A percentile compares a stretch with the other conserved stretches of the same genome.
Evolutionary conservation across 2,113 vertebrate genomes (phyloP).

Genomic region (Mugil cephalus): DNA sequence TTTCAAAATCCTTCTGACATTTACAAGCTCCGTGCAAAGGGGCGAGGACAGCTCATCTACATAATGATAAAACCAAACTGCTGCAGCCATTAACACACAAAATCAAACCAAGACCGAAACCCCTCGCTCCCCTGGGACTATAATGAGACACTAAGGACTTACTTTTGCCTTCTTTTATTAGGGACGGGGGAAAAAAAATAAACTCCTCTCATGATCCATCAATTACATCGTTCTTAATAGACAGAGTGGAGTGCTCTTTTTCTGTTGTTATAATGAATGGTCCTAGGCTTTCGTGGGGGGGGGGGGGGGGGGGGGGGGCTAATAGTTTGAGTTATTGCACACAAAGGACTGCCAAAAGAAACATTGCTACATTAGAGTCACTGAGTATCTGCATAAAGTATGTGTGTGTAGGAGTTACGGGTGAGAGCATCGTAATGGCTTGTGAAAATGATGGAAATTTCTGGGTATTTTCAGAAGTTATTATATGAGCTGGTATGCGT

Average conservation of each 20-base stretch:
- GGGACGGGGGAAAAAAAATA: conserved; percentile 18
- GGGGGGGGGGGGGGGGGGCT: no score
- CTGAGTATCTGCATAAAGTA: background rate
- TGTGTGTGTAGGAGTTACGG: conserved; percentile 3
- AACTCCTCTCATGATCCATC: conserved; percentile 60
- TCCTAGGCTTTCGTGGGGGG: conserved; percentile 35
- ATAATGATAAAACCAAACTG: conserved; percentile 69
- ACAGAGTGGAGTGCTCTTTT: conserved; percentile 41
- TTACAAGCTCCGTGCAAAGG: conserved; percentile 64
- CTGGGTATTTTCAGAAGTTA: conserved; percentile 19
- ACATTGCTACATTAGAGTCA: conserved; percentile 36
- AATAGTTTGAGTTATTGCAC: conserved; percentile 51
- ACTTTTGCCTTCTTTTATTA: conserved; percentile 61
- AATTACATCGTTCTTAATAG: conserved; percentile 61
- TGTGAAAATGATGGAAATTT: conserved; percentile 5
- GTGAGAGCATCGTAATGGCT: conserved; percentile 12
- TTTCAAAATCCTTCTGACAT: conserved; percentile 80
- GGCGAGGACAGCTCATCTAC: conserved; percentile 73
- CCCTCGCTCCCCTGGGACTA: conserved; percentile 41
- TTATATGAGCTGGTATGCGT: background rate
- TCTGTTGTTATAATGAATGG: conserved; percentile 66
- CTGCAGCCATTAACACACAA: conserved; percentile 69
- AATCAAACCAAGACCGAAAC: conserved; percentile 50
- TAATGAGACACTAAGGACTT: conserved; percentile 72
- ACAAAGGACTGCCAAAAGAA: conserved; percentile 46